Base-by-base conservation (phyloP, 2,888 invertebrate species). In the Pogonocherus hispidulus region DNA sequence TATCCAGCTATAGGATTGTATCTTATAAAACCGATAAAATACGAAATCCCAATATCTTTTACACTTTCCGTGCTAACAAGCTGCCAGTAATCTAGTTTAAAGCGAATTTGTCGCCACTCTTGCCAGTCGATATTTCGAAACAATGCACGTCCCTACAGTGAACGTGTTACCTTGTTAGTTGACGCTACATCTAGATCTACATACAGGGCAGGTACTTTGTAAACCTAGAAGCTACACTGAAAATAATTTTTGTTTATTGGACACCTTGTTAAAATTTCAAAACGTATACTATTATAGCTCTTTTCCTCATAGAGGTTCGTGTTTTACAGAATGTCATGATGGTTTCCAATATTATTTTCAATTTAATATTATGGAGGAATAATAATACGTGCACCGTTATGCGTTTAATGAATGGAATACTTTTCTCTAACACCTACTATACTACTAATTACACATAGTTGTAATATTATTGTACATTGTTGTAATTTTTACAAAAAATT, bases 111-210 rank as follows among this genome's bases (percentile, higher is more conserved):
- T 67, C 65, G 44, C 59, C 63, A 55, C 69, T 59, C 63, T 67
- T 65, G 60, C 56, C 60, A 52, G 47, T 63, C 54, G 68, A 47
- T 65, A 69, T 73, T 67, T 41, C 62, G 47, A 69, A 70, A 73
- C 73, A 73, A 73, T 73, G 66, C 73, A 73, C 73, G 73, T 73
- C 37, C 37, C 52, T 35, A 32, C 41, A 49, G 51, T 62, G 64
- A 51, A 72, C 70, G 68, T 68, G 70, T 69, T 54, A 65, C 68
- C 69, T 70, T 68, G 70, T 68, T 70, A 70, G 60, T 49, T 44
- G 56, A 47, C 23, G 54, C 44, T 52, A 65, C 70, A 64, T 60
- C 65, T 52, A 63, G 59, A 18, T 19, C 14, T 47, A 47, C 55
- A 37, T 41, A 55, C 55, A 55, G 22, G 19, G 20, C 18, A 41